Percentiles rank a stretch among this genome's conserved stretches.
Conservation (phyloP, 2,888 invertebrate genomes). For the Drosophila flavopinicola region DNA sequence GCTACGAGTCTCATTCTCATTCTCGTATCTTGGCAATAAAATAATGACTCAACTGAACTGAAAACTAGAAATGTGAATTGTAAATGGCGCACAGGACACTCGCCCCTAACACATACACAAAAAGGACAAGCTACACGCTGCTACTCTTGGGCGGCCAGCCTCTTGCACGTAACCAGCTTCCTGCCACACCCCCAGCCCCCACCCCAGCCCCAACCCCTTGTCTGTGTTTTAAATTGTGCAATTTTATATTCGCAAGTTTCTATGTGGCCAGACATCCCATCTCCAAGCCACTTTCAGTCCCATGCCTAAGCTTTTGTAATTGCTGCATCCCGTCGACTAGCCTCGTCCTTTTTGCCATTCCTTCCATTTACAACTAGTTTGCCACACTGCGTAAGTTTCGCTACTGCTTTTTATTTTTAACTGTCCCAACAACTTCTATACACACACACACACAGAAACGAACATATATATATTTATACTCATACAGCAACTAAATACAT, state of each 20-base stretch:
- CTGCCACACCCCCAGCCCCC: conserved; percentile 18
- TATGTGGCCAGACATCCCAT: conserved; percentile 50
- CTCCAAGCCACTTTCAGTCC: conserved; percentile 12
- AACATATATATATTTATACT: conserved; percentile 20
- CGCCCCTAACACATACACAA: conserved; percentile 21
- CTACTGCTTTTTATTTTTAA: conserved; percentile 48
- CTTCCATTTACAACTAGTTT: conserved; percentile 1
- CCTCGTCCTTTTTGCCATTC: conserved; percentile 18
- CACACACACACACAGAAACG: too few species aligned
- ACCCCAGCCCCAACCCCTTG: conserved; percentile 16
- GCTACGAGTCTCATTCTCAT: conserved; percentile 32
- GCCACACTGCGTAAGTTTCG: conserved; percentile 50
- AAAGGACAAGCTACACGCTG: conserved; percentile 20
- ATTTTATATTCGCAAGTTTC: conserved; percentile 76
- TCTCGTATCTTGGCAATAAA: conserved; percentile 78
- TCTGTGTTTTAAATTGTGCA: conserved; percentile 76
- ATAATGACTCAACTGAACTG: conserved; percentile 82
- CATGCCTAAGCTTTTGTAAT: conserved; percentile 59
- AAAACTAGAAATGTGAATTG: conserved; percentile 81
- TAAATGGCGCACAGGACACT: conserved; percentile 69
- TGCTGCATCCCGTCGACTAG: conserved; percentile 65
- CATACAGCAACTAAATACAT: background rate
- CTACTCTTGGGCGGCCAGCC: conserved; percentile 45
- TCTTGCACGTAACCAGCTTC: conserved; percentile 61
- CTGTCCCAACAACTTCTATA: conserved; percentile 34